These are phyloP conservation scores for Belonocnema kinseyi DNA, from an alignment of 1,140 invertebrate species.

Conservation along the genomic window DNA sequence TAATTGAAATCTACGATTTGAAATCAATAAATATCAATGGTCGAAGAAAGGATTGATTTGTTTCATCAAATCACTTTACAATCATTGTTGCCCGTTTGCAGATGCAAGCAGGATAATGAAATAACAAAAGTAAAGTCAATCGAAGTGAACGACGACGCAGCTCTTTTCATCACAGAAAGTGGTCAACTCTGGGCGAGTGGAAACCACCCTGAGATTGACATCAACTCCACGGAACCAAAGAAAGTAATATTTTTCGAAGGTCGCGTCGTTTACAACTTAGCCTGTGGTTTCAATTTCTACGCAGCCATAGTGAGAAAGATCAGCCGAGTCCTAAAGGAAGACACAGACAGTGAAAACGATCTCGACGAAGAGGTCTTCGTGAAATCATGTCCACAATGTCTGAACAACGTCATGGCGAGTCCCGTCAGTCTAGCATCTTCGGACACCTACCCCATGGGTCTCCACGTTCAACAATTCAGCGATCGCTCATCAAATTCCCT, in stretches of 20 bases:
- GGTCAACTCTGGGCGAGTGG: conserved; percentile 86
- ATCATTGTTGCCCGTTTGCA: conserved; percentile 44
- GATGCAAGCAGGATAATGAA: conserved; percentile 78
- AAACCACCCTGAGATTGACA: conserved; percentile 81
- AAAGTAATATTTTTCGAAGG: conserved; percentile 83
- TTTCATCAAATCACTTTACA: too few relatives aligned
- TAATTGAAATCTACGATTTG: too few relatives aligned
- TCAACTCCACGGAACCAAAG: conserved; percentile 78
- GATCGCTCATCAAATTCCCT: conserved; percentile 73
- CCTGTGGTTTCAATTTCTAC: conserved; percentile 82
- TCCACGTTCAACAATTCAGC: conserved; percentile 74
- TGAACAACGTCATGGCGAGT: conserved; percentile 67
- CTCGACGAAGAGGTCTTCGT: conserved; percentile 80
- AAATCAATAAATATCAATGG: too few relatives aligned
- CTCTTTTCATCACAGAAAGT: conserved; percentile 81
- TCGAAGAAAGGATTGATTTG: too few relatives aligned
- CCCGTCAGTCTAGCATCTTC: conserved; percentile 70
- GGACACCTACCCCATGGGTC: conserved; percentile 73
- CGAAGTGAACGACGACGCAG: conserved; percentile 78
- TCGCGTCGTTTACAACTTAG: conserved; percentile 79
- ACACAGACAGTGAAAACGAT: conserved; percentile 79
- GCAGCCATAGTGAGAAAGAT: conserved; percentile 80
- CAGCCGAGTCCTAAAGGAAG: conserved; percentile 75
- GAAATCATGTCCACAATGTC: conserved; percentile 80
- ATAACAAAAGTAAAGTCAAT: conserved; percentile 80